Evolutionary conservation across 2,113 vertebrate genomes (phyloP), one percentile per base, ranked within the genome.

Genomic region (Tragulus kanchil): DNA sequence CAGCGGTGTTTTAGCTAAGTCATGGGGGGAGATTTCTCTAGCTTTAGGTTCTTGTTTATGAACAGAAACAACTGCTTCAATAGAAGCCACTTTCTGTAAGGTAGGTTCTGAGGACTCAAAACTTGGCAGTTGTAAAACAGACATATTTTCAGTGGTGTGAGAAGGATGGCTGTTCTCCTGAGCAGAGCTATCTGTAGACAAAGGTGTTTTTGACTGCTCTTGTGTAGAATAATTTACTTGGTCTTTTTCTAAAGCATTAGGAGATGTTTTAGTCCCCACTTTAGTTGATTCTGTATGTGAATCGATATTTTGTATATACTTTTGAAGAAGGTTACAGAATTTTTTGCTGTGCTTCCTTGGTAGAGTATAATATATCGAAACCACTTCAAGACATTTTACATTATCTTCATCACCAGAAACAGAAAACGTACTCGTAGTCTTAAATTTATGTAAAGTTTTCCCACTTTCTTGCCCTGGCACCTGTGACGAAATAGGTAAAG

Each of bases 301-400:
- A 95, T 97, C 81, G 11, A 71, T 83, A 65, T 97, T 97, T 82
- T 98, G 98, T 65, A 96, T 21, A 88, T 98, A 98, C 45, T 97
- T 98, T 87, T 98, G 97, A 13, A 99, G 98, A 75, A 98, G 91
- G 23, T 96, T 94, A 96, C 97, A 97, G 94, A 98, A 96, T 21
- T 96, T 97, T 96, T 92, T 98, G 81, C 98, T 98, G 88, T 97
- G 98, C 87, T 98, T 99, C 56, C 98, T 97, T 67, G 99, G 99
- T 90, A 99, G 97, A 0, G 98, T 99, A 23, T 99, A 99, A 97
- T 99, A 99, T 90, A 99, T 36, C 31, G 99, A 99, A 97, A 99
- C 98, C 73, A 98, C 82, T 77, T 99, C 98, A 67, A 99, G 98
- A 93, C 98, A 99, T 90, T 98, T 98, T 26, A 99, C 91, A 16